Evolutionary conservation across 2,888 invertebrate species (phyloP), one percentile per base, ranked within the genome.

Genomic region (Dastarcus helophoroides): DNA sequence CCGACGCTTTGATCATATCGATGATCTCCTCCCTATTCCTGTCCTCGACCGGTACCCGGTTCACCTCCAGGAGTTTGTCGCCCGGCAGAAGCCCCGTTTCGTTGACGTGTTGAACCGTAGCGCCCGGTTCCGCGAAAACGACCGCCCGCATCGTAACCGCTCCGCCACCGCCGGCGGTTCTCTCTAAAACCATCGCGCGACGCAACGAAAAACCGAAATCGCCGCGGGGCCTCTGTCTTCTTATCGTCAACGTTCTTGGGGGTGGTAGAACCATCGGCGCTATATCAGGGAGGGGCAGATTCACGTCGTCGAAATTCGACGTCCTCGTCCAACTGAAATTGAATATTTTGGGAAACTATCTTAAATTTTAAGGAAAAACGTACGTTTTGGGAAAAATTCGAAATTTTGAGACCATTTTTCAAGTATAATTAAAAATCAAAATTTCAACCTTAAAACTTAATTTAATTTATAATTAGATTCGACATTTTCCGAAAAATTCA

Each of bases 201-300:
- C 93, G 74, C 40, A 94, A 65, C 38, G 90, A 91, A 53, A 94
- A 93, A 0, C 94, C 94, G 56, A 94, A 94, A 60, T 93, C 93
- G 42, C 85, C 86, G 32, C 85, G 71, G 0, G 89, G 85, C 43
- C 80, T 81, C 51, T 84, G 84, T 3, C 85, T 65, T 43, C 76
- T 76, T 39, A 93, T 81, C 1, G 75, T 73, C 29, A 93, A 62
- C 27, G 76, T 69, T 40, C 91, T 68, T 2, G 88, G 77, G 37
- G 73, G 69, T 3, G 83, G 83, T 33, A 83, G 56, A 41, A 69
- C 71, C 38, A 82, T 66, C 14, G 79, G 73, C 40, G 71, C 68
- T 29, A 84, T 70, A 13, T 74, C 69, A 8, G 84, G 85, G 41
- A 82, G 59, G 10, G 79, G 80, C 45, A 83, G 63, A 47, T 76